Conservation (phyloP, 2,888 invertebrate genomes). For the Philereme vetulata region DNA sequence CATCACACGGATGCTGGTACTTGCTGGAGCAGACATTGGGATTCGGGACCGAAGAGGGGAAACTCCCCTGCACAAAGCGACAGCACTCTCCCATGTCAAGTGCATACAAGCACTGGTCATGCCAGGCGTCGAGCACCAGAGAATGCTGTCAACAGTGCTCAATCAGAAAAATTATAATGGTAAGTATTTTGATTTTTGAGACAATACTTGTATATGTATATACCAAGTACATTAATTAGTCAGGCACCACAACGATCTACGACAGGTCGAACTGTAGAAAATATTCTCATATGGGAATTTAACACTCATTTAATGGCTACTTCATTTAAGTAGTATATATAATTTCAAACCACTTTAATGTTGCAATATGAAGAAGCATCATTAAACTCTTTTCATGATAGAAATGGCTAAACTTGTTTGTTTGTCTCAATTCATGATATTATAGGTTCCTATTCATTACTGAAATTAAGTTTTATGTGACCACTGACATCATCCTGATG, state of each 20-base stretch:
- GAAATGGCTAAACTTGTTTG: conserved; percentile 9
- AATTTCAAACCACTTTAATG: background rate
- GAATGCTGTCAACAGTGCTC: conserved; percentile 83
- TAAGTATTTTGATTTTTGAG: conserved; percentile 60
- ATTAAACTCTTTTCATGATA: background rate
- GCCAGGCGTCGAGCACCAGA: conserved; percentile 77
- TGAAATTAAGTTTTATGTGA: conserved; percentile 25
- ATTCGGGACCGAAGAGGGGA: conserved; percentile 90
- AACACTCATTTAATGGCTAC: no score
- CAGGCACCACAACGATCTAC: no score
- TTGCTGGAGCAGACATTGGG: conserved; percentile 89
- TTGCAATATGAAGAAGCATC: background rate
- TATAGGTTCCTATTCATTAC: conserved; percentile 10
- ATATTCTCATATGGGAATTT: no score
- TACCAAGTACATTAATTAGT: no score
- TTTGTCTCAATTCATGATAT: conserved; percentile 6
- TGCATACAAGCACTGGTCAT: conserved; percentile 90
- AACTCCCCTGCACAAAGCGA: conserved; percentile 94
- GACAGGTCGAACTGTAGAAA: no score
- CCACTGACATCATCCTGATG: conserved; percentile 44
- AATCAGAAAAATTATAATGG: conserved; percentile 94
- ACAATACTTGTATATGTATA: no score
- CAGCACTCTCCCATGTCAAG: conserved; percentile 86
- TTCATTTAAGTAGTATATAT: no score
- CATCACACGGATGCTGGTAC: conserved; percentile 89